phyloP scores from a whole-genome alignment of 2,888 invertebrate species.

The Tetropium fuscum region DNA sequence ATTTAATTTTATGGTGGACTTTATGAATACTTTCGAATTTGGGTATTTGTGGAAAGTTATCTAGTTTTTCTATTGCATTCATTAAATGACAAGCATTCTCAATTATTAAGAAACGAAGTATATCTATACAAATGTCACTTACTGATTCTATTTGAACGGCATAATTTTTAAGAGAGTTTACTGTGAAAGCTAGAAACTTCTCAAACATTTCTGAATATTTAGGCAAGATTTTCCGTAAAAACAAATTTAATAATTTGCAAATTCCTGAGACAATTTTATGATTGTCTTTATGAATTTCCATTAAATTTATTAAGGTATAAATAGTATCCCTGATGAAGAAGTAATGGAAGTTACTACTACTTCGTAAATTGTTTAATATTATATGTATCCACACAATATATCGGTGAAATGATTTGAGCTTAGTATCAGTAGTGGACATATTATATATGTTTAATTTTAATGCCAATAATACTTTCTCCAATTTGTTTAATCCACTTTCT shows the following conservation, averaged over 20 bases:
- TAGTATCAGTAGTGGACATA: constrained; percentile 69
- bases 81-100: constrained; percentile 67
- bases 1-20: constrained; percentile 59
- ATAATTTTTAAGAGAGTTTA: constrained; percentile 67
- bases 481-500: constrained; percentile 49
- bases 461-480: constrained; percentile 56
- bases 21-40: constrained; percentile 59
- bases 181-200: constrained; percentile 68
- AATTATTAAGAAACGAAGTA: constrained; percentile 69
- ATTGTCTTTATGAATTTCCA: constrained; percentile 60
- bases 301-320: constrained; percentile 68
- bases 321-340: constrained; percentile 71
- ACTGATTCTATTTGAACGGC: constrained; percentile 51
- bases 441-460: constrained; percentile 66
- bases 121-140: constrained; percentile 59
- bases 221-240: constrained; percentile 66
- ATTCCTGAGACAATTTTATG: constrained; percentile 57
- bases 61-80: constrained; percentile 67
- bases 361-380: constrained; percentile 60
- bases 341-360: constrained; percentile 62
- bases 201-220: constrained; percentile 64
- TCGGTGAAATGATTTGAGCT: constrained; percentile 69
- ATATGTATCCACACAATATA: constrained; percentile 68
- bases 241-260: constrained; percentile 64
- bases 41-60: constrained; percentile 67